phyloP scores from a whole-genome alignment of 2,797 vertebrate genomes.

The Sciurus carolinensis region DNA sequence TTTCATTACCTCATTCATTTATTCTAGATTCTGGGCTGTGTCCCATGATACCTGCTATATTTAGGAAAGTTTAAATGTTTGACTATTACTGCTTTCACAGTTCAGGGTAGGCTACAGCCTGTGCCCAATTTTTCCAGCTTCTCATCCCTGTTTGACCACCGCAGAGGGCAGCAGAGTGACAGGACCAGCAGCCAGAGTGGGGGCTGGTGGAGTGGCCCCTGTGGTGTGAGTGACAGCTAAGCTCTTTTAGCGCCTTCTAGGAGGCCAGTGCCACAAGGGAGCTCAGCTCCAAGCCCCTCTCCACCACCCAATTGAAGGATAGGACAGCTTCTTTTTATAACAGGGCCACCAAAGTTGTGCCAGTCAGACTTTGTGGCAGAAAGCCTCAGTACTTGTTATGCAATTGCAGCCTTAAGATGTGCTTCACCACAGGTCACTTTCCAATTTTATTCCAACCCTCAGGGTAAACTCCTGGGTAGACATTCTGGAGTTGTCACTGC shows the following conservation, averaged over 20 bases:
- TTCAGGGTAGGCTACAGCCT: neutral
- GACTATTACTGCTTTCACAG: neutral
- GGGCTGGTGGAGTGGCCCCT: neutral
- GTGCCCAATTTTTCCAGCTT: neutral
- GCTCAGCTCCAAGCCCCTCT: neutral
- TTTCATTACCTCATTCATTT: neutral
- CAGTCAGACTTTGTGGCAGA: neutral
- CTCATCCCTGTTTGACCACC: neutral
- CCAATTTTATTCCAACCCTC: neutral
- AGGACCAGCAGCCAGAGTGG: neutral
- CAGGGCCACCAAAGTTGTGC: neutral
- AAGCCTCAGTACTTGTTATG: neutral
- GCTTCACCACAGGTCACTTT: neutral
- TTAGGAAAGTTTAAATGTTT: conserved; percentile 44
- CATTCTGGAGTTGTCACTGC: neutral
- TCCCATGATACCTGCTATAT: neutral
- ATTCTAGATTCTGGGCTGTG: neutral
- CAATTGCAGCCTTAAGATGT: neutral
- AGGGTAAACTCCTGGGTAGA: neutral
- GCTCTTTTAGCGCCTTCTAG: neutral
- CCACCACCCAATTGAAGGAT: neutral
- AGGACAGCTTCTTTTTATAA: neutral
- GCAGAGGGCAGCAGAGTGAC: conserved; percentile 63
- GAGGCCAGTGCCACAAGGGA: neutral
- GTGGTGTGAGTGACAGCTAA: neutral